These are phyloP conservation scores for Pseudococcus jackbeardsleyi DNA, from an alignment of 2,888 invertebrate species.

Conservation along the genomic window DNA sequence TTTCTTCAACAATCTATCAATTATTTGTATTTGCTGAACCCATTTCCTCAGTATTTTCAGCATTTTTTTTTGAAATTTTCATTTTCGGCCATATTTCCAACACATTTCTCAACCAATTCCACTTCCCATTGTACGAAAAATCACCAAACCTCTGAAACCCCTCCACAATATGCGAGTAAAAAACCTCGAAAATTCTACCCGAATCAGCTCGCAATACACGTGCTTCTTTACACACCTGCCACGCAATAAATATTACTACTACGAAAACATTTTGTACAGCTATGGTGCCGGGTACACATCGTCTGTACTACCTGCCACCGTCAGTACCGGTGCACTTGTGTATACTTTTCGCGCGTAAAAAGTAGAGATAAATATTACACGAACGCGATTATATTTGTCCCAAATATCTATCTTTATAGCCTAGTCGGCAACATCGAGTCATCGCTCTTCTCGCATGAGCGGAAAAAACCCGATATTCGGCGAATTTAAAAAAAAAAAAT, in stretches of 20 bases:
- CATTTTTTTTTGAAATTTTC: too few relatives aligned
- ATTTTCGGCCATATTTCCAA: too few relatives aligned
- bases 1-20: too few relatives aligned
- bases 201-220: not conserved
- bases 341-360: conserved; percentile 2
- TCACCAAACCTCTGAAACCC: too few relatives aligned
- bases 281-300: not conserved
- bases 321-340: conserved; percentile 9
- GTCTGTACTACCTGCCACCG: not conserved
- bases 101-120: too few relatives aligned
- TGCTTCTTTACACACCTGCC: conserved; percentile 26
- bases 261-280: not conserved
- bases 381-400: conserved; percentile 3
- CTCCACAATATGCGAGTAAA: too few relatives aligned
- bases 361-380: not conserved
- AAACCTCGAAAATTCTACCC: too few relatives aligned
- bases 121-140: too few relatives aligned
- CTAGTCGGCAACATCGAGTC: not conserved
- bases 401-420: conserved; percentile 16
- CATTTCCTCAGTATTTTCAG: too few relatives aligned
- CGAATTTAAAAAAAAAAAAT: not conserved
- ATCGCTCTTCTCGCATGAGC: not conserved
- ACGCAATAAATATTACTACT: not conserved
- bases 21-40: too few relatives aligned
- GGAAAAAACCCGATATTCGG: not conserved